Conservation (phyloP, 92 coral and sea anemone genomes). For the Nematostella vectensis region DNA sequence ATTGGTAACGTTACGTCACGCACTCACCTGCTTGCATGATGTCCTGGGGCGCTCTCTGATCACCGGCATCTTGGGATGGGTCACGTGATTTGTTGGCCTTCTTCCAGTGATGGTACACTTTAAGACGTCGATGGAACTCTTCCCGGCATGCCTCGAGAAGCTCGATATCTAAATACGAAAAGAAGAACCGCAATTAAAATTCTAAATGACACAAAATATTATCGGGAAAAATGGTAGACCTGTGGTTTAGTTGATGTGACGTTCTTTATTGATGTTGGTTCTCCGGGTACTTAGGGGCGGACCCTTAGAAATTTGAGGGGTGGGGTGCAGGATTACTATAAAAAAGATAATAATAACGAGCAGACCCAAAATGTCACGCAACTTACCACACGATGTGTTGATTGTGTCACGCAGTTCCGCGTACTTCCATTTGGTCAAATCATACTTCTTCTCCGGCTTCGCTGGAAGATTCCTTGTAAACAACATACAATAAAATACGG, state of each 20-base stretch:
- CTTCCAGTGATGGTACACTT: slow-evolving; percentile 99
- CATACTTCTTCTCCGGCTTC: slow-evolving; percentile 67
- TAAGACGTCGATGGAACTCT: slow-evolving; percentile 94
- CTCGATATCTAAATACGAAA: slow-evolving; percentile 62
- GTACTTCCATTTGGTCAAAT: slow-evolving; percentile 83
- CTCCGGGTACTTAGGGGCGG: no score
- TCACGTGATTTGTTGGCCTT: slow-evolving; percentile 84
- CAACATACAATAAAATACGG: not conserved
- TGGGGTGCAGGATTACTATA: no score
- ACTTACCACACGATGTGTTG: slow-evolving; percentile 95
- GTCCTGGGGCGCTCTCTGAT: slow-evolving; percentile 95
- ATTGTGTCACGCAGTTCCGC: slow-evolving; percentile 97
- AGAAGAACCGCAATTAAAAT: no score
- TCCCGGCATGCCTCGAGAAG: slow-evolving; percentile 80
- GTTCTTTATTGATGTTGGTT: no score
- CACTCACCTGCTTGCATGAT: slow-evolving; percentile 48
- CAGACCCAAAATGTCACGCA: no score
- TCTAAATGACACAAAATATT: no score
- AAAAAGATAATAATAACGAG: not conserved
- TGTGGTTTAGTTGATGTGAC: no score
- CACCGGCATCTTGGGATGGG: slow-evolving; percentile 47
- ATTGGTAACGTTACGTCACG: no score
- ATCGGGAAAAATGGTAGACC: no score
- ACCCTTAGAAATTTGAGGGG: no score
- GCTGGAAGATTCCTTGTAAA: slow-evolving; percentile 37